Base-by-base conservation (phyloP, 2,113 vertebrate species). In the Pteropus alecto region DNA sequence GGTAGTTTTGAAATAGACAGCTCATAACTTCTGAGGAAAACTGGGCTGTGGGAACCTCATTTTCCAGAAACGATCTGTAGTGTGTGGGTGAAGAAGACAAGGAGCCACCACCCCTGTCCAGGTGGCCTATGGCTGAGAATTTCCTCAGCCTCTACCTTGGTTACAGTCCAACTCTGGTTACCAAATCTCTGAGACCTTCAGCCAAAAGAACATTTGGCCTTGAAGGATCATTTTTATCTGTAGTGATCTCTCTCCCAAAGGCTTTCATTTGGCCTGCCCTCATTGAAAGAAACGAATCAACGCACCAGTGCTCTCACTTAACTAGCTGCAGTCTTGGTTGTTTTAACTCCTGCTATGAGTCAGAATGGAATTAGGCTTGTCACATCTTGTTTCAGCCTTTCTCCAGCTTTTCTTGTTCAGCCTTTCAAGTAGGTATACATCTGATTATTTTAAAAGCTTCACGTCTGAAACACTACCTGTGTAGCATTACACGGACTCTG, bases 321-420 rank as follows among this genome's bases (percentile, higher is more conserved):
- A 77, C 86, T 93, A 94, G 92, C 92, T 94, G 68, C 63, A 48
- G 63, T 43, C 68, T 46, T 38, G 79, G 74, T 84, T 89, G 90
- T 56, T 90, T 65, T 87, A 87, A 96, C 89, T 58, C 86, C 86
- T 0, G 61, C 89, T 82, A 87, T 0, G 16, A 97, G 95, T 98
- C 92, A 41, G 92, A 94, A 90, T 1, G 68, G 90, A 96, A 92
- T 93, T 38, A 88, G 92, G 16, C 98, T 96, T 98, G 98, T 96
- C 67, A 12, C 0, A 0, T 98, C 98, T 98, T 97, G 98, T 97
- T 93, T 43, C 51, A 93, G 93, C 15, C 10, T 96, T 58, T 60
- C 70, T 84, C 95, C 15, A 24, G 58, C 90, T 96, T 46, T 87
- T 43, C 88, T 96, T 83, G 18, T 87, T 68, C 5, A 3, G 65